Evolutionary conservation across 2,797 vertebrate species (phyloP).

Genomic region (Garrulus glandarius): DNA sequence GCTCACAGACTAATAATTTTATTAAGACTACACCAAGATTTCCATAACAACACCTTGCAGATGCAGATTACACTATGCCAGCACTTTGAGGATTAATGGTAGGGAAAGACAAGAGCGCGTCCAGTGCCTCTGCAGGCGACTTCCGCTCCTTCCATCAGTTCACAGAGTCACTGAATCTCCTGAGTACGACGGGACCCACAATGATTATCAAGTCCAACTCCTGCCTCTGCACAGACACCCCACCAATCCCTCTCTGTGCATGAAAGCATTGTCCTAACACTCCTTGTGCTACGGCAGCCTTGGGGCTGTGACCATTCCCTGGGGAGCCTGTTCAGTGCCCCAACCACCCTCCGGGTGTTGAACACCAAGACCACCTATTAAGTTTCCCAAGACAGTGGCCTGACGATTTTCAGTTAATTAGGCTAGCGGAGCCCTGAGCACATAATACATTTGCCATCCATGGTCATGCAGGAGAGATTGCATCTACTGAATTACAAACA

Average conservation of each 20-base stretch:
- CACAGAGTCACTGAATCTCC: neutral
- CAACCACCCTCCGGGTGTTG: neutral
- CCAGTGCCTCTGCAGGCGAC: fast-evolving
- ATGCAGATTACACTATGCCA: fast-evolving
- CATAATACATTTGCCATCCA: neutral
- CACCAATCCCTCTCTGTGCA: neutral
- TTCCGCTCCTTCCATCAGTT: neutral
- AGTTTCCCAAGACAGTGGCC: neutral
- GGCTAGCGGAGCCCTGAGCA: neutral
- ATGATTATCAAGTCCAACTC: neutral
- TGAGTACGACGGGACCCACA: neutral
- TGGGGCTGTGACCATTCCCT: neutral
- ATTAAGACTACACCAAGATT: neutral
- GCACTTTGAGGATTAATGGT: neutral
- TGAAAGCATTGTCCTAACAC: fast-evolving
- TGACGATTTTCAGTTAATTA: neutral
- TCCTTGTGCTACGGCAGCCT: neutral
- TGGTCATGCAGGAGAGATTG: neutral
- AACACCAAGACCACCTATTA: neutral
- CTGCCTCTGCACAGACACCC: neutral
- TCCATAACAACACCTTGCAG: neutral
- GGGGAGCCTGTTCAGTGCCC: neutral
- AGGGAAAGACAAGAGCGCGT: fast-evolving
- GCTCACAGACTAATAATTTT: neutral
- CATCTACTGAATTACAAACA: neutral